A percentile compares a stretch with the other conserved stretches of the same genome.
Evolutionary conservation across 2,113 vertebrate genomes (phyloP).

Genomic region (Sylvilagus bachmani): DNA sequence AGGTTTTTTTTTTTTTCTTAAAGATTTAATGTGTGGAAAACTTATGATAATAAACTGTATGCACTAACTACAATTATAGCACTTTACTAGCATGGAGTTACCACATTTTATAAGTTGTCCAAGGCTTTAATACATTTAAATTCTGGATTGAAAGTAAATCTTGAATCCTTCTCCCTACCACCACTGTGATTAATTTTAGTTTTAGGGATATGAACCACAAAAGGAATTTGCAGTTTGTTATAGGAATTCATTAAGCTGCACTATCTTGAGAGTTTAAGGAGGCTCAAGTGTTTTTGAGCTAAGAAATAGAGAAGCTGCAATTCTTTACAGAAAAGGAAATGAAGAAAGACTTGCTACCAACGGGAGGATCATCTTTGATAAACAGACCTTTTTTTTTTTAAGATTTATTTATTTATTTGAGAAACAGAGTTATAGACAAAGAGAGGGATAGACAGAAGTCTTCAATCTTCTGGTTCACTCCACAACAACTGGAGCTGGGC

Average conservation of each 20-base stretch:
- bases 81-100: neutral
- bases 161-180: neutral
- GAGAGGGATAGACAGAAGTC: too few species aligned
- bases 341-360: neutral
- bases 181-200: neutral
- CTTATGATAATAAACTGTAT: neutral
- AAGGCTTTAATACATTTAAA: neutral
- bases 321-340: constrained; percentile 13
- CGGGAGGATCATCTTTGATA: neutral
- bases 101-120: neutral
- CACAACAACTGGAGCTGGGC: too few species aligned
- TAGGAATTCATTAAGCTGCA: neutral
- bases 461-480: too few species aligned
- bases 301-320: neutral
- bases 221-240: neutral
- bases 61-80: neutral
- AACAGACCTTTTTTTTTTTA: too few species aligned
- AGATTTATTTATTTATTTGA: too few species aligned
- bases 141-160: neutral
- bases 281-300: neutral
- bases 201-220: neutral
- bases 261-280: neutral
- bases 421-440: too few species aligned
- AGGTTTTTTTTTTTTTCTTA: neutral
- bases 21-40: neutral